Base-by-base conservation (phyloP, 92 coral and sea anemone species). In the Phenganax marumi region DNA sequence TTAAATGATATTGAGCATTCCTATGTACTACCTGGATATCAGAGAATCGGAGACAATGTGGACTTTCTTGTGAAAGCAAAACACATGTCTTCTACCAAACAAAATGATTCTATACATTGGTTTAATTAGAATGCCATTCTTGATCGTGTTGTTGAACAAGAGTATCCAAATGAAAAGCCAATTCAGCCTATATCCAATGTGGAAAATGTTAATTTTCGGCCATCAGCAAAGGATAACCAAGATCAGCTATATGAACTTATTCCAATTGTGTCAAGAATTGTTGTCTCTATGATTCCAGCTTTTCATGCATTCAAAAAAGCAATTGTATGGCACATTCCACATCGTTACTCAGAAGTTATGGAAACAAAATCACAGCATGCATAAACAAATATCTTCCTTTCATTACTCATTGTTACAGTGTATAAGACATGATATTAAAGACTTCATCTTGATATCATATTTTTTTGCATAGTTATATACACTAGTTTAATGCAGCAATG, bases 101-200 rank as follows among this genome's bases (percentile, higher is more conserved):
- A 84, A 53, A 90, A 90, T 57, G 78, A 71, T 50, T 75, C 87
- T 56, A 81, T 90, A 3, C 93, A 90, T 68, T 90, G 93, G 93
- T 90, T 90, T 81, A 82, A 66, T 17, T 21, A 81, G 80, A 90
- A 90, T 87, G 90, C 90, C 8, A 70, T 87, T 13, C 77, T 80
- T 52, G 75, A 90, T 56, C 75, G 83, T 5, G 75, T 81, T 11
- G 13, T 13, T 54, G 86, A 75, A 0, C 21, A 46, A 9, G 24
- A 80, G 47, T 53, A 75, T 5, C 26, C 73, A 47, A 52, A 87
- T 61, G 72, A 73, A 57, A 70, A 55, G 8, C 90, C 77, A 10
- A 77, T 68, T 12, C 81, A 77, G 46, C 26, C 74, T 0, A 76
- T 90, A 18, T 49, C 76, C 12, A 90, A 90, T 9, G 49, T 90